Evolutionary conservation across 1,140 invertebrate species (phyloP).

Genomic region (Achatina immaculata): DNA sequence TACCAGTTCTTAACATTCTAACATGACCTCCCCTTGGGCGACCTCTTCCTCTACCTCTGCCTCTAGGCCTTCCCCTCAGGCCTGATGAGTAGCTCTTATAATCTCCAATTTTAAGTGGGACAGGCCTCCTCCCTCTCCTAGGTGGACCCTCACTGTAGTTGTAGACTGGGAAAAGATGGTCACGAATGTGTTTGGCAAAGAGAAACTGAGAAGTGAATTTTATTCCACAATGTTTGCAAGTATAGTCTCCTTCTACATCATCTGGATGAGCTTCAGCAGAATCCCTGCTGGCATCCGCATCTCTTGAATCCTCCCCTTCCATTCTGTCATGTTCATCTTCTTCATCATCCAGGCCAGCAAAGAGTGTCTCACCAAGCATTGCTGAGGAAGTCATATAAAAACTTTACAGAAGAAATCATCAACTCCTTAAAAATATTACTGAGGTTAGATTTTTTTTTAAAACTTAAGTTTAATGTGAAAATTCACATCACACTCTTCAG

Average conservation of each 20-base stretch:
- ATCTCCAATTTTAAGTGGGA: slow-evolving; percentile 24
- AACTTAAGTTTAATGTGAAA: too few relatives aligned
- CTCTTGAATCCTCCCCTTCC: slow-evolving; percentile 1
- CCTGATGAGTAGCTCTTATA: slow-evolving; percentile 12
- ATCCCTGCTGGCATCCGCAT: slow-evolving; percentile 15
- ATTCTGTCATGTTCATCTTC: background rate
- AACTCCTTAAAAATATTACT: too few relatives aligned
- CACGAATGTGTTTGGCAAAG: slow-evolving; percentile 54
- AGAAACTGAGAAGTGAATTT: slow-evolving; percentile 48
- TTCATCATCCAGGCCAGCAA: slow-evolving; percentile 21
- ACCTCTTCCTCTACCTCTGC: slow-evolving; percentile 37
- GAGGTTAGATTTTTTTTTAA: too few relatives aligned
- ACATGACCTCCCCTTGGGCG: slow-evolving; percentile 19
- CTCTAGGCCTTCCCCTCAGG: slow-evolving; percentile 40
- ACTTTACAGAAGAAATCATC: too few relatives aligned
- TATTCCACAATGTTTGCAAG: slow-evolving; percentile 50
- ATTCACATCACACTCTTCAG: too few relatives aligned
- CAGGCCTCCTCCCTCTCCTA: slow-evolving; percentile 10
- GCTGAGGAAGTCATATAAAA: too few relatives aligned
- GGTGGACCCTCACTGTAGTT: slow-evolving; percentile 38
- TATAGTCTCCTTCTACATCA: slow-evolving; percentile 35
- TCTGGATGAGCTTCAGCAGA: slow-evolving; percentile 7
- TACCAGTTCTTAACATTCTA: slow-evolving; percentile 16
- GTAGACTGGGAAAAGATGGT: slow-evolving; percentile 50
- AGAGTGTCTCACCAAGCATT: slow-evolving; percentile 39